Percentiles rank a stretch among this genome's conserved stretches.
Conservation (phyloP, 2,888 invertebrate species). For the Parnassius mnemosyne region DNA sequence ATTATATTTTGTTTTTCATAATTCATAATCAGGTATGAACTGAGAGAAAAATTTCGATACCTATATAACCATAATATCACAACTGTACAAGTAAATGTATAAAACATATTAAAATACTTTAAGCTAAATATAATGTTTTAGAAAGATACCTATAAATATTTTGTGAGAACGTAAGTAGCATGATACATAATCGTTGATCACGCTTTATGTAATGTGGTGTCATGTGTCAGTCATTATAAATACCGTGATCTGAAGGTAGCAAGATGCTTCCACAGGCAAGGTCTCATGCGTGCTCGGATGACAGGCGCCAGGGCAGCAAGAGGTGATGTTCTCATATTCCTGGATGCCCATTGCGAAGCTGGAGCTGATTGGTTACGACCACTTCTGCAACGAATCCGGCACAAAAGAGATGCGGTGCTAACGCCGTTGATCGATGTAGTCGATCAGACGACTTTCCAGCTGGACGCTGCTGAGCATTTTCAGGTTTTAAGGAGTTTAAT, state of each 20-base stretch:
- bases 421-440: slow-evolving; percentile 98
- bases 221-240: background rate
- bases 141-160: too few species aligned
- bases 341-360: slow-evolving; percentile 96
- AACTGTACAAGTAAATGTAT: too few species aligned
- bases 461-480: slow-evolving; percentile 52
- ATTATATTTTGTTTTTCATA: too few species aligned
- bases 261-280: slow-evolving; percentile 77
- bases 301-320: slow-evolving; percentile 90
- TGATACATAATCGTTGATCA: background rate
- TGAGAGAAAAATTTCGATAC: too few species aligned
- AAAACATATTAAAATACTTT: too few species aligned
- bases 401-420: slow-evolving; percentile 88
- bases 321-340: slow-evolving; percentile 91
- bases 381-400: slow-evolving; percentile 81
- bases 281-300: slow-evolving; percentile 93
- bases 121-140: too few species aligned
- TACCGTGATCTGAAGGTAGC: slow-evolving; percentile 11
- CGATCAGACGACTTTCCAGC: slow-evolving; percentile 85
- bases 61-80: too few species aligned
- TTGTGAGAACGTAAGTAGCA: background rate
- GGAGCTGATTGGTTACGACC: slow-evolving; percentile 92
- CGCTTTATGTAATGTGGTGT: background rate
- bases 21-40: too few species aligned
- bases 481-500: slow-evolving; percentile 47